Conservation (phyloP, 2,797 vertebrate species). For the Cyclopterus lumpus region DNA sequence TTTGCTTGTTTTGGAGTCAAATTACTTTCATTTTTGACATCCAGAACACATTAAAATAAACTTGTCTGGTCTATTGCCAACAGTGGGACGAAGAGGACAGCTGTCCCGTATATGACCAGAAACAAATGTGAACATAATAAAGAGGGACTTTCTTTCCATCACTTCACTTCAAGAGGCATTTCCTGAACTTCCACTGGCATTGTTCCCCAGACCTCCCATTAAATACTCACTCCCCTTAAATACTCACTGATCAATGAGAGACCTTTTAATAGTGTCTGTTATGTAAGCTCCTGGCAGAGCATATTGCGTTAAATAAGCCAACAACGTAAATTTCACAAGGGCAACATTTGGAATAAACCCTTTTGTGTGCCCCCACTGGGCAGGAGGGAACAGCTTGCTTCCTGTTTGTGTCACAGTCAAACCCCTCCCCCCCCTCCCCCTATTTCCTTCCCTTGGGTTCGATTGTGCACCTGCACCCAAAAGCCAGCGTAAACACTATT, state of each 20-base stretch:
- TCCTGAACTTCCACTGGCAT: slow-evolving; percentile 43
- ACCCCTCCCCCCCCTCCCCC: slow-evolving; percentile 73
- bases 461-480: slow-evolving; percentile 74
- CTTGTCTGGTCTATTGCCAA: slow-evolving; percentile 2
- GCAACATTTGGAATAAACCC: slow-evolving; percentile 41
- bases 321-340: slow-evolving; percentile 49
- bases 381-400: slow-evolving; percentile 64
- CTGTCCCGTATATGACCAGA: slow-evolving; percentile 10
- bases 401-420: slow-evolving; percentile 80
- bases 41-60: not conserved
- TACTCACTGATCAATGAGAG: slow-evolving; percentile 39
- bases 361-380: slow-evolving; percentile 35
- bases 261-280: slow-evolving; percentile 52
- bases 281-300: slow-evolving; percentile 62
- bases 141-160: slow-evolving; percentile 5
- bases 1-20: slow-evolving; percentile 18
- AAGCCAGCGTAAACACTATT: slow-evolving; percentile 62
- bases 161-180: slow-evolving; percentile 32
- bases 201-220: slow-evolving; percentile 46
- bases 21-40: not conserved
- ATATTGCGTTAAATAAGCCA: slow-evolving; percentile 42
- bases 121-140: slow-evolving; percentile 12
- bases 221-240: too few relatives aligned
- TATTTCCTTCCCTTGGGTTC: slow-evolving; percentile 70
- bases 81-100: slow-evolving; percentile 11